phyloP scores from a whole-genome alignment of 2,797 vertebrate species.

The Xerus rutilus region DNA sequence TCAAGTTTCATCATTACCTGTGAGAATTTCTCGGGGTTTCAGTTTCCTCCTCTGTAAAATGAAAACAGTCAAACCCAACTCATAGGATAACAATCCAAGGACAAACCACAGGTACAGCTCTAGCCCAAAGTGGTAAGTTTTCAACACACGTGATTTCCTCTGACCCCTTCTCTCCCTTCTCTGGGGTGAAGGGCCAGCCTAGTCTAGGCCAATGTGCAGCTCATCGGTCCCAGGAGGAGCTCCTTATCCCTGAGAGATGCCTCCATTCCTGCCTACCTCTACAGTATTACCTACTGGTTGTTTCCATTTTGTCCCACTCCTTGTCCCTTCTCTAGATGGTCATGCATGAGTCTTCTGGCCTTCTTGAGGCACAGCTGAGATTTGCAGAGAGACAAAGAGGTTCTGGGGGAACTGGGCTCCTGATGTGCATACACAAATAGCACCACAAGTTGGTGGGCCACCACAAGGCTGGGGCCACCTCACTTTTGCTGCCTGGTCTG shows the following conservation, averaged over 20 bases:
- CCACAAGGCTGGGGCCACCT: too few relatives aligned
- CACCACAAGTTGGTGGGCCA: fast-evolving
- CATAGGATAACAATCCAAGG: not conserved
- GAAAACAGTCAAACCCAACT: not conserved
- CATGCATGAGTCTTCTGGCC: not conserved
- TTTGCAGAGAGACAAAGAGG: not conserved
- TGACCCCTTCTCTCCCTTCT: not conserved
- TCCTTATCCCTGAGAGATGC: not conserved
- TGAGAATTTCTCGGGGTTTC: not conserved
- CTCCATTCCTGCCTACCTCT: not conserved
- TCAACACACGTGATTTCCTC: not conserved
- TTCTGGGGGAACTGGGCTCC: not conserved
- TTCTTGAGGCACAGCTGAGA: not conserved
- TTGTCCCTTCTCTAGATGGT: fast-evolving
- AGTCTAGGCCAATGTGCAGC: too few relatives aligned
- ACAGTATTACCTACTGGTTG: fast-evolving
- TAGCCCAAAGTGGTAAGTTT: not conserved
- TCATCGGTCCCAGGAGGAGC: not conserved
- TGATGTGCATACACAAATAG: not conserved
- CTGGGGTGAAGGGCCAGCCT: not conserved
- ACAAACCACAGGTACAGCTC: not conserved
- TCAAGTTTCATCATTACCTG: not conserved
- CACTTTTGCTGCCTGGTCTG: not conserved
- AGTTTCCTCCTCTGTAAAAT: not conserved
- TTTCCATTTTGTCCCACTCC: not conserved